A percentile compares a stretch with the other conserved stretches of the same genome.
These are phyloP conservation scores for Catostomus latipinnis DNA, from an alignment of 2,797 vertebrate species.

Conservation along the genomic window DNA sequence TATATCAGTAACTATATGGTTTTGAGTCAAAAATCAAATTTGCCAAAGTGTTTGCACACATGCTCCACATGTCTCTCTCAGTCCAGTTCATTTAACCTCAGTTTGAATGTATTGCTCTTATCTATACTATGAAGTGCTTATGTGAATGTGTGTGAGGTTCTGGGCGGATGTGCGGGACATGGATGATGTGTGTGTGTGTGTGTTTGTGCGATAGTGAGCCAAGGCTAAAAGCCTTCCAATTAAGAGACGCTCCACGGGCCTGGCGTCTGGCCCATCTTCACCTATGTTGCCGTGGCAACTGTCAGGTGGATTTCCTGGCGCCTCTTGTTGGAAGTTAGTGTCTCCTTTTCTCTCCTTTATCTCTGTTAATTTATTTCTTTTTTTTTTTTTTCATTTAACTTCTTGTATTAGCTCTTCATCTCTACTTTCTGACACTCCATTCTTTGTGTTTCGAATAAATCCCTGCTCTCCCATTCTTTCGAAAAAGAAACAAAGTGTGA, in stretches of 20 bases:
- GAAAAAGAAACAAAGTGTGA: neutral
- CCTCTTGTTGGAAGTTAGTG: constrained; percentile 85
- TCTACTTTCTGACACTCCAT: constrained; percentile 2
- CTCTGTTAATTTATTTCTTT: constrained; percentile 70
- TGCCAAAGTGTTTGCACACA: too few species aligned
- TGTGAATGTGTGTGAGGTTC: constrained; percentile 25
- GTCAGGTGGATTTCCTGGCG: constrained; percentile 92
- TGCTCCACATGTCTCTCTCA: neutral
- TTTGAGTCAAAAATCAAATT: too few species aligned
- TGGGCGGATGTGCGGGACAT: constrained; percentile 1
- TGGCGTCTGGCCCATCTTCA: constrained; percentile 84
- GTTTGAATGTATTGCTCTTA: neutral
- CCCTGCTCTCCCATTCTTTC: neutral
- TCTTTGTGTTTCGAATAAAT: constrained; percentile 80
- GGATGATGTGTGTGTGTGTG: constrained; percentile 24
- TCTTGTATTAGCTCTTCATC: neutral
- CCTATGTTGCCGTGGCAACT: constrained; percentile 90
- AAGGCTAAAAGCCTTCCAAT: constrained; percentile 93
- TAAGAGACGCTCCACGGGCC: constrained; percentile 88
- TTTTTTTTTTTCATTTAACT: neutral
- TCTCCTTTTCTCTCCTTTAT: constrained; percentile 71
- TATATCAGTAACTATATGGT: too few species aligned
- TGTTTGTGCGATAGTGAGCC: constrained; percentile 59
- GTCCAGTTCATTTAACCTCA: neutral
- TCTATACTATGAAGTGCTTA: neutral